Evolutionary conservation across 2,888 invertebrate species (phyloP), one percentile per base, ranked within the genome.

Genomic region (Flexamia atlantica): DNA sequence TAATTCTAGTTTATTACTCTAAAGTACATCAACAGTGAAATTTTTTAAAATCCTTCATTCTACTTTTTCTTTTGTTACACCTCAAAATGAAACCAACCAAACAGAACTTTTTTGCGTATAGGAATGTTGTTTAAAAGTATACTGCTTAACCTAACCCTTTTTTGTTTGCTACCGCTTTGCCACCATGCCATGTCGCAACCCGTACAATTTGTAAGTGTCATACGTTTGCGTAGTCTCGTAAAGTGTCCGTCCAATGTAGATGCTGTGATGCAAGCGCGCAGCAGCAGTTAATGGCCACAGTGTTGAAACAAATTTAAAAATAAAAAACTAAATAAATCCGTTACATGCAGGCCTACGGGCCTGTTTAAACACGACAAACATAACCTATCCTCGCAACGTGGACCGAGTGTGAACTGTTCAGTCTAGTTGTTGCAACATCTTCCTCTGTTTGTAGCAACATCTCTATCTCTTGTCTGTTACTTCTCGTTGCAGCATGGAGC

Each of bases 171-270:
- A n/a, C 53, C 25, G 64, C 64, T 64, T 64, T 28, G 64, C 64
- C 64, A 64, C 64, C 68, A 40, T 72, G 46, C 28, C 46, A 76
- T 40, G 36, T 20, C 42, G 36, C 32, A 30, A 53, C 32, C 60
- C 40, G 57, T 40, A 83, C 74, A 83, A 76, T 83, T 83, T 83
- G 83, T 83, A 83, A 83, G 83, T 83, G 83, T 76, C 83, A 76
- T 83, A 36, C 2, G 28, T 42, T 79, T 50, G 25, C 53, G 79
- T 79, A 50, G 28, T 80, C 36, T 79, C 53, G 53, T 53, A 53
- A 53, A n/a, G 23, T 53, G 53, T 70, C 53, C 57, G 74, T 30
- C 25, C 30, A 32, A 50, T 28, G 80, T 83, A 79, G 83, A 28
- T 30, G 64, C 30, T 83, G 60, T 83, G 60, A 60, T 64, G 57